These are phyloP conservation scores for Garra rufa DNA, from an alignment of 2,113 vertebrate species.

Conservation along the genomic window DNA sequence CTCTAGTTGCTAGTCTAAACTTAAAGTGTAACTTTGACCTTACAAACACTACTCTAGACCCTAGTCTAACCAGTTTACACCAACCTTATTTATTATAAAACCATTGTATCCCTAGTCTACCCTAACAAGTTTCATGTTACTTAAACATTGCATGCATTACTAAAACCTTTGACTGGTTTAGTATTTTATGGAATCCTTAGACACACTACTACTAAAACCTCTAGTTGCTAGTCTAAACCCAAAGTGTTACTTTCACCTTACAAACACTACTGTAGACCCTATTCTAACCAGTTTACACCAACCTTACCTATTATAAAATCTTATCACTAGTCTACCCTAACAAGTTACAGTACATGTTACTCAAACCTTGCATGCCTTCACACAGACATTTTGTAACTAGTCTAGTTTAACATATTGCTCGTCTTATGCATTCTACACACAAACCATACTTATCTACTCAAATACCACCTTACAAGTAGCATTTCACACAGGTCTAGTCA, in stretches of 20 bases:
- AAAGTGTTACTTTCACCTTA: background rate
- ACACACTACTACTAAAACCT: no score
- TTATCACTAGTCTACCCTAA: no score
- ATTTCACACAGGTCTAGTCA: background rate
- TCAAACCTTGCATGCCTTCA: no score
- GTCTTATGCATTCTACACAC: background rate
- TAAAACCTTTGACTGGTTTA: no score
- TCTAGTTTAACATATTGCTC: background rate
- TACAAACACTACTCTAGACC: background rate
- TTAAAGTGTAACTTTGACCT: background rate
- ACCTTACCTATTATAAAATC: background rate
- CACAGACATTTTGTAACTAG: background rate
- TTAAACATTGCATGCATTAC: no score
- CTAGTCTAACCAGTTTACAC: background rate
- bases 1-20: background rate
- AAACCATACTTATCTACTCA: background rate
- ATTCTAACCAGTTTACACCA: background rate
- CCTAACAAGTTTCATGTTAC: no score
- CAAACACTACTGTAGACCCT: background rate
- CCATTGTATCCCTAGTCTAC: background rate
- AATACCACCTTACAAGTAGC: background rate
- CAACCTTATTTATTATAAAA: background rate
- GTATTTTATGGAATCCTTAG: no score
- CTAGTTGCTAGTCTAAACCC: background rate
- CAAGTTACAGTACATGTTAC: no score